Evolutionary conservation across 2,888 invertebrate genomes (phyloP).

Genomic region (Nematopogon swammerdamellus): DNA sequence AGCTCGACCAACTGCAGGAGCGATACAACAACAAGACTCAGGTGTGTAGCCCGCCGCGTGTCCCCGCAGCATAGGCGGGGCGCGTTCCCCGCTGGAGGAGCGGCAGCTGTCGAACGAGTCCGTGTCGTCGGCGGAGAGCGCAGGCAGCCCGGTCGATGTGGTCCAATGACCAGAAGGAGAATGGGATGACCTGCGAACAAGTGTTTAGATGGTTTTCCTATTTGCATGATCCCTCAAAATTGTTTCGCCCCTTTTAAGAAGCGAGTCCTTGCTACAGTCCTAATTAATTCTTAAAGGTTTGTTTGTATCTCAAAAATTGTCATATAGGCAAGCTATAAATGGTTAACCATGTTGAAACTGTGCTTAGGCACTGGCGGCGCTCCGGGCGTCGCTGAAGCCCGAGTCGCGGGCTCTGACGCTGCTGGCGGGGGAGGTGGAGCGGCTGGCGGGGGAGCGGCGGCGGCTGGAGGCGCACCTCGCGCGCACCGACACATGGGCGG

Average conservation of each 20-base stretch:
- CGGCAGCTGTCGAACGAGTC: slow-evolving; percentile 56
- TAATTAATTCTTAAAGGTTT: no score
- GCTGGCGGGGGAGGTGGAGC: slow-evolving; percentile 81
- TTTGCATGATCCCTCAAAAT: no score
- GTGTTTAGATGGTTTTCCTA: no score
- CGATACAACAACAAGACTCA: slow-evolving; percentile 80
- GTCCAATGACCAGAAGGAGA: not conserved
- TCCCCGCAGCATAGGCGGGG: slow-evolving; percentile 25
- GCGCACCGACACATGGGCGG: slow-evolving; percentile 87
- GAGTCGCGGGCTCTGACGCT: slow-evolving; percentile 78
- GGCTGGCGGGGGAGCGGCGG: slow-evolving; percentile 74
- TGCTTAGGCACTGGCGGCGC: slow-evolving; percentile 70
- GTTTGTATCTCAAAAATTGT: no score
- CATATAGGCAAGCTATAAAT: no score
- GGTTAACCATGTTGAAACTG: no score
- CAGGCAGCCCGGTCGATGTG: slow-evolving; percentile 26
- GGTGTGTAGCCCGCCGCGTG: slow-evolving; percentile 23
- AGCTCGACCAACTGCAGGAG: slow-evolving; percentile 80
- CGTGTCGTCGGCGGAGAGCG: slow-evolving; percentile 46
- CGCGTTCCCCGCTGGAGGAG: slow-evolving; percentile 52
- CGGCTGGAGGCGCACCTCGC: slow-evolving; percentile 81
- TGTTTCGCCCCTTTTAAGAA: no score
- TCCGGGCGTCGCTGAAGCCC: slow-evolving; percentile 76
- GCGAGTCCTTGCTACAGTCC: no score
- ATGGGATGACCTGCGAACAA: no score